Evolutionary conservation across 2,888 invertebrate species (phyloP).

Genomic region (Eupithecia inturbata): DNA sequence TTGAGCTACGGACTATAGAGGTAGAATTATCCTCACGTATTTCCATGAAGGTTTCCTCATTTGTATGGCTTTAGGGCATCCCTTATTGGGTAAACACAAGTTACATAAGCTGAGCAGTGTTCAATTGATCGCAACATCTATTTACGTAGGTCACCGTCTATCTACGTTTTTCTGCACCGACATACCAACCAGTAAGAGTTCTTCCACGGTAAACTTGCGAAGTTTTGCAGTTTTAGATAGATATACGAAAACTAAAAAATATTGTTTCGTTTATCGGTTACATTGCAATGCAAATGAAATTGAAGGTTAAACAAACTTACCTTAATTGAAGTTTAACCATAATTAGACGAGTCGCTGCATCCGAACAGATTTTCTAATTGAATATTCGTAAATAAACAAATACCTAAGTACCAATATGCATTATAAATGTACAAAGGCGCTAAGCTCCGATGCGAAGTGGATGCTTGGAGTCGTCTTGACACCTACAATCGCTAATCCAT

Average conservation of each 20-base stretch:
- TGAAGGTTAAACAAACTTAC: no score
- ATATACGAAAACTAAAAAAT: background rate
- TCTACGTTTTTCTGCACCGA: background rate
- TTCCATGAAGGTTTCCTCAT: constrained; percentile 29
- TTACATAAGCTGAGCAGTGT: constrained; percentile 38
- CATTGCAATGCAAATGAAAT: background rate
- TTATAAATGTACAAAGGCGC: no score
- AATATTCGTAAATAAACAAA: no score
- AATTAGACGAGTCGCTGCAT: no score
- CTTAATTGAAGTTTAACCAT: no score
- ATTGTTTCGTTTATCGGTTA: background rate
- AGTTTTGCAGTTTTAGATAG: background rate
- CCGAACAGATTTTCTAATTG: no score
- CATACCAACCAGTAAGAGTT: background rate
- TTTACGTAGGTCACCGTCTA: constrained; percentile 34
- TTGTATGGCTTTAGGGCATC: constrained; percentile 44
- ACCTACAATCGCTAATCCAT: constrained; percentile 4
- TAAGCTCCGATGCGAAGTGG: background rate
- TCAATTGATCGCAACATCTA: constrained; percentile 40
- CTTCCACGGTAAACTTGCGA: background rate
- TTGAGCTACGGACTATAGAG: background rate
- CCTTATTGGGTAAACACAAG: constrained; percentile 41
- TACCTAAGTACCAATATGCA: no score
- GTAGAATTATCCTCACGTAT: constrained; percentile 4
- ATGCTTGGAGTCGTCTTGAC: background rate